These are phyloP conservation scores for Chirona hameri DNA, from an alignment of 2,888 invertebrate genomes.

Conservation along the genomic window DNA sequence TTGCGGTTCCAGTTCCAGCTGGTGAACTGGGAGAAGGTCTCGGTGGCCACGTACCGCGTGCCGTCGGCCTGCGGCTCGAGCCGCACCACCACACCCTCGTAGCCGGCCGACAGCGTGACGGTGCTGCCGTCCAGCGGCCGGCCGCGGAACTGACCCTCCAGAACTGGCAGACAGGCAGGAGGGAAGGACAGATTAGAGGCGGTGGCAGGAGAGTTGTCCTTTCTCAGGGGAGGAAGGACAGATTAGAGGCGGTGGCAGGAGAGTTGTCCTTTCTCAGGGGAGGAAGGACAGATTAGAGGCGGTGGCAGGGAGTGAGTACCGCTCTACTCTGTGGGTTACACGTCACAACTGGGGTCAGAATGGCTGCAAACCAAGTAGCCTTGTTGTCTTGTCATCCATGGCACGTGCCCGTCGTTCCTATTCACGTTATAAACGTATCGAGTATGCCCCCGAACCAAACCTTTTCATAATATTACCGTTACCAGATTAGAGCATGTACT, in stretches of 20 bases:
- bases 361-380: no score
- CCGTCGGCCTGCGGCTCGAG: not conserved
- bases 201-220: not conserved
- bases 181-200: not conserved
- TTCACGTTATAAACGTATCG: no score
- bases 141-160: constrained; percentile 4
- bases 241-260: not conserved
- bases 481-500: no score
- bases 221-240: no score
- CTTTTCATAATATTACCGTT: no score
- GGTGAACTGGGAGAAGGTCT: not conserved
- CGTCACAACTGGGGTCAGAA: not conserved
- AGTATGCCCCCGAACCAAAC: no score
- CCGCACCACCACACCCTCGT: not conserved
- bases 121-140: not conserved
- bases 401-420: no score
- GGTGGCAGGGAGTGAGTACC: not conserved
- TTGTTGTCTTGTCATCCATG: no score
- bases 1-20: not conserved
- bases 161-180: not conserved
- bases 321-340: not conserved
- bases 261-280: no score
- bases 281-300: not conserved
- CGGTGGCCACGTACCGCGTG: not conserved
- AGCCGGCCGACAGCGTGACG: not conserved